Evolutionary conservation across 2,888 invertebrate species (phyloP).

Genomic region (Aradus depressus): DNA sequence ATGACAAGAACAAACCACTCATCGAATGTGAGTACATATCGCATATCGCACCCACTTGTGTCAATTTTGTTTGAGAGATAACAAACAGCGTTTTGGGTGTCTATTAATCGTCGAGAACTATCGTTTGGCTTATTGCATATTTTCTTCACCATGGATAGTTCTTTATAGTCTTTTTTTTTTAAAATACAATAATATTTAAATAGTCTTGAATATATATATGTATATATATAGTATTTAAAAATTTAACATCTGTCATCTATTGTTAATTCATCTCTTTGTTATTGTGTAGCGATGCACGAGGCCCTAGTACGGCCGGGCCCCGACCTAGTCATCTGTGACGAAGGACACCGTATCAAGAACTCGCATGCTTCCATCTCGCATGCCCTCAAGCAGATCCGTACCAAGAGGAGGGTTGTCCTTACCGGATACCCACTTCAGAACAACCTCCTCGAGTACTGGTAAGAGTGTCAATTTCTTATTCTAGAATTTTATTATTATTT

Average conservation of each 20-base stretch:
- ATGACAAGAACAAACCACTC: constrained; percentile 55
- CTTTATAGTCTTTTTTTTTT: constrained; percentile 10
- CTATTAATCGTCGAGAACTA: too few species aligned
- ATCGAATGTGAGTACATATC: constrained; percentile 62
- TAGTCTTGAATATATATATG: neutral
- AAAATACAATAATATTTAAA: constrained; percentile 2
- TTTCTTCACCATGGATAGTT: too few species aligned
- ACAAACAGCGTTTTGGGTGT: too few species aligned
- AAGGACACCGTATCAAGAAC: constrained; percentile 96
- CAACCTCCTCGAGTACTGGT: constrained; percentile 89
- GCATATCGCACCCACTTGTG: too few species aligned
- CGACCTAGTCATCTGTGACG: constrained; percentile 80
- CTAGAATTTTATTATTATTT: neutral
- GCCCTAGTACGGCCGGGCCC: constrained; percentile 85
- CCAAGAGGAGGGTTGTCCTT: constrained; percentile 85
- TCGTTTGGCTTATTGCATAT: too few species aligned
- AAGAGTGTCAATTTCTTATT: constrained; percentile 9
- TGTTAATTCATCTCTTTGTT: neutral
- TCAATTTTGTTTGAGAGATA: too few species aligned
- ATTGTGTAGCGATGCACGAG: constrained; percentile 58
- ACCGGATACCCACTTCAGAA: constrained; percentile 98
- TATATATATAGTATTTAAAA: too few species aligned
- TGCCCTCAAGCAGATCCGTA: constrained; percentile 87
- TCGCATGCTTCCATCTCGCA: constrained; percentile 93
- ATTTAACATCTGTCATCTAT: neutral